These are phyloP conservation scores for Mizuhopecten yessoensis DNA, from an alignment of 1,140 invertebrate genomes.

Conservation along the genomic window DNA sequence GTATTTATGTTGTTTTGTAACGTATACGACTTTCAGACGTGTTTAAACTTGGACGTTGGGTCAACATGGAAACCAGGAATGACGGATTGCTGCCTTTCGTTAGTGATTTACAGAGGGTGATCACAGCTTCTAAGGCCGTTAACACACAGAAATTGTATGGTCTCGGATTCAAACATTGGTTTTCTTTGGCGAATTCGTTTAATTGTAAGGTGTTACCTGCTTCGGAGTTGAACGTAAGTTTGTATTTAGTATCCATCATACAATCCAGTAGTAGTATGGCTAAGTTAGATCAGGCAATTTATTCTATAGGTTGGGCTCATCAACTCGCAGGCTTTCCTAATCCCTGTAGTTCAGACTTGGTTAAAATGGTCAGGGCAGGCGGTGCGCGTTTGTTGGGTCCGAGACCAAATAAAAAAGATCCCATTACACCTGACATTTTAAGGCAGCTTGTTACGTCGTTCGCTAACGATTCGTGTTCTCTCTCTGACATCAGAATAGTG, in stretches of 20 bases:
- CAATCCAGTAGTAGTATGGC: neutral
- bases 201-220: neutral
- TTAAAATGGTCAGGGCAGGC: neutral
- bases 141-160: neutral
- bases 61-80: too few relatives aligned
- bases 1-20: too few relatives aligned
- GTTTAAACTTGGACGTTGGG: too few relatives aligned
- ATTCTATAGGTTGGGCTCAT: slow-evolving; percentile 20
- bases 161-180: slow-evolving; percentile 13
- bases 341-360: neutral
- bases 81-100: neutral
- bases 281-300: neutral
- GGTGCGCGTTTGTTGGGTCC: neutral
- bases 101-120: neutral
- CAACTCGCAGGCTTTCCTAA: neutral
- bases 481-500: neutral
- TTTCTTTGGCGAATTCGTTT: neutral
- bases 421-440: neutral
- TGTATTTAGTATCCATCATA: slow-evolving; percentile 1
- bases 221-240: neutral
- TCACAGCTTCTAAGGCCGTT: neutral
- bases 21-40: too few relatives aligned
- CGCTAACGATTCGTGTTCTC: neutral
- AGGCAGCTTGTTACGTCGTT: neutral
- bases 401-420: neutral